Evolutionary conservation across 2,113 vertebrate genomes (phyloP).

Genomic region (Hiodon alosoides): DNA sequence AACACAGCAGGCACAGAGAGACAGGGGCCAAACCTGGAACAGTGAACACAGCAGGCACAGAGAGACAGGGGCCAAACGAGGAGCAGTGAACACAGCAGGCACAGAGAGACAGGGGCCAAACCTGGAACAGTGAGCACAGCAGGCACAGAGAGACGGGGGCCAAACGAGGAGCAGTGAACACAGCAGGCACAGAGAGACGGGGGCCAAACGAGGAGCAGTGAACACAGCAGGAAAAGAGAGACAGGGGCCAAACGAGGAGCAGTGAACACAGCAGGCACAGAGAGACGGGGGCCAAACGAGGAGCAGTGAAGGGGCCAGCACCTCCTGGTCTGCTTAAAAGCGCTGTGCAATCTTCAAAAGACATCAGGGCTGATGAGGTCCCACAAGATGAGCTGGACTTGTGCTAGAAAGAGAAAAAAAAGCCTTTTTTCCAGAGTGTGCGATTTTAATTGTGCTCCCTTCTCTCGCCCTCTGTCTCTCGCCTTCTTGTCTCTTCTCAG

Average conservation of each 20-base stretch:
- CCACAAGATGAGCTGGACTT: slow-evolving; percentile 55
- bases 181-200: too few relatives aligned
- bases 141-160: too few relatives aligned
- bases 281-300: neutral
- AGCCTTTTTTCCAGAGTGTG: slow-evolving; percentile 64
- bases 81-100: too few relatives aligned
- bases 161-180: too few relatives aligned
- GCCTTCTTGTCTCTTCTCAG: slow-evolving; percentile 39
- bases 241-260: neutral
- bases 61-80: too few relatives aligned
- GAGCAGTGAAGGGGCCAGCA: slow-evolving; percentile 16
- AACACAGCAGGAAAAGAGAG: neutral
- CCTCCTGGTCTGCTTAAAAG: slow-evolving; percentile 48
- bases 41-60: too few relatives aligned
- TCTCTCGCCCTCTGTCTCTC: slow-evolving; percentile 42
- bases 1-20: too few relatives aligned
- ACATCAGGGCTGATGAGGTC: slow-evolving; percentile 58
- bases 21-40: too few relatives aligned
- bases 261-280: too few relatives aligned
- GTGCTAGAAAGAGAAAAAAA: slow-evolving; percentile 57
- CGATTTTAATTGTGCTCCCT: slow-evolving; percentile 70
- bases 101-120: too few relatives aligned
- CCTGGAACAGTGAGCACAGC: too few relatives aligned
- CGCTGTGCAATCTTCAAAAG: slow-evolving; percentile 57
- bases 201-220: too few relatives aligned